Conservation (phyloP, 2,113 vertebrate genomes). For the Pao palembangensis region DNA sequence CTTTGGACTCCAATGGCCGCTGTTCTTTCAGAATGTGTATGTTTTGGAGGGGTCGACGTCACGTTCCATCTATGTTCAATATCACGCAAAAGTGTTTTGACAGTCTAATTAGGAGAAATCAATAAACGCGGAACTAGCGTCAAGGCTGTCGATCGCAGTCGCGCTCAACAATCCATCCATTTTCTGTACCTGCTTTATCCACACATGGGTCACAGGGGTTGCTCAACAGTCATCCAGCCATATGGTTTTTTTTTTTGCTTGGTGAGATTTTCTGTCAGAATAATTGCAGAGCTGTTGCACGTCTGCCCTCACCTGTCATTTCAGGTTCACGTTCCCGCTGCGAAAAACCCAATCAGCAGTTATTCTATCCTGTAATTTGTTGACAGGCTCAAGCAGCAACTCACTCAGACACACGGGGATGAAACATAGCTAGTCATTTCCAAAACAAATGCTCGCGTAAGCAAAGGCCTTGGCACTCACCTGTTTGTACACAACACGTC, state of each 20-base stretch:
- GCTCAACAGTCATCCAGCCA: conserved; percentile 13
- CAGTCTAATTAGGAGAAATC: conserved; percentile 54
- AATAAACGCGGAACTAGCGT: conserved; percentile 46
- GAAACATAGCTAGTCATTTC: conserved; percentile 46
- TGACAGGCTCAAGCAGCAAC: conserved; percentile 15
- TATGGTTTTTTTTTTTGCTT: conserved; percentile 7
- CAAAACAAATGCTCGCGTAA: conserved; percentile 46
- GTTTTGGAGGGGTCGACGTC: background rate
- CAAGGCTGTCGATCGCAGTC: conserved; percentile 26
- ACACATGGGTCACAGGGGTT: background rate
- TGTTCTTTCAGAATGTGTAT: no score
- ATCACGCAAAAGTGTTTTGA: conserved; percentile 44
- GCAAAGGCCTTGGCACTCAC: conserved; percentile 37
- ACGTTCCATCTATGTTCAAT: conserved; percentile 36
- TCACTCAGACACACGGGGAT: conserved; percentile 29
- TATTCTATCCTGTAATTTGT: conserved; percentile 47
- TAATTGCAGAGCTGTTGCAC: conserved; percentile 62
- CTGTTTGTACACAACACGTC: conserved; percentile 5
- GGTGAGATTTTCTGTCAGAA: conserved; percentile 11
- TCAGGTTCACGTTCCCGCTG: conserved; percentile 44
- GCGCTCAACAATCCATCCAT: conserved; percentile 10
- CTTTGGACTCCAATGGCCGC: no score
- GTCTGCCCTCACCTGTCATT: conserved; percentile 51
- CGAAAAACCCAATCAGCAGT: conserved; percentile 46
- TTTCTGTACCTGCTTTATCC: no score